Evolutionary conservation across 2,797 vertebrate species (phyloP).

Genomic region (Acropternis orthonyx): DNA sequence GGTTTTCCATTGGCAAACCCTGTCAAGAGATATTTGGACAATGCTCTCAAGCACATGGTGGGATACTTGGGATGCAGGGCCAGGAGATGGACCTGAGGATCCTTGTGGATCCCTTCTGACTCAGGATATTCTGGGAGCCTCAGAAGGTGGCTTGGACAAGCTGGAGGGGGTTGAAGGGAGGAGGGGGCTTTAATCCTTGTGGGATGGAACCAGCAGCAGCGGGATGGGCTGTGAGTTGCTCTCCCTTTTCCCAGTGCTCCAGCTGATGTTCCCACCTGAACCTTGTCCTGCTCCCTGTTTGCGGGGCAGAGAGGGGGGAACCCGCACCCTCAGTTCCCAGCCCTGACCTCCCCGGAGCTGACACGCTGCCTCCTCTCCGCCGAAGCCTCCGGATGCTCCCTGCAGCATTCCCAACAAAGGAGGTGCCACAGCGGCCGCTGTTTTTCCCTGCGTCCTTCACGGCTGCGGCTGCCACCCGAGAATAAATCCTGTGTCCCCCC

Average conservation of each 20-base stretch:
- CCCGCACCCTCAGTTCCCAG: not conserved
- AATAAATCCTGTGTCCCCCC: constrained; percentile 17
- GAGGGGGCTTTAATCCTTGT: not conserved
- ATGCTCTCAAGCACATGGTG: accelerated
- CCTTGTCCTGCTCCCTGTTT: not conserved
- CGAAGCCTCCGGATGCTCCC: not conserved
- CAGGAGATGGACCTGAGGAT: not conserved
- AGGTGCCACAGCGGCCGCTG: not conserved
- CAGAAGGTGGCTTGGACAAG: not conserved
- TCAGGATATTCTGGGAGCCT: not conserved
- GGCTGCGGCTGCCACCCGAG: not conserved
- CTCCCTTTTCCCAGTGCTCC: not conserved
- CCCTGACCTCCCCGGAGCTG: constrained; percentile 29
- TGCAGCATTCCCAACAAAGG: not conserved
- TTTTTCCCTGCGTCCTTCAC: not conserved
- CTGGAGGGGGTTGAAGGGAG: accelerated
- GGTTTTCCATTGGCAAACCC: not conserved
- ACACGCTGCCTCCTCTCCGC: constrained; percentile 18
- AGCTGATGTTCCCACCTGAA: not conserved
- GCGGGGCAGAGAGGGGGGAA: not conserved
- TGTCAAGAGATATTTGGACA: not conserved
- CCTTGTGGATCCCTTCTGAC: not conserved
- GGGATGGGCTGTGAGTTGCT: accelerated
- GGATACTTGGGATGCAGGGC: not conserved
- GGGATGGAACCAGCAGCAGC: not conserved